Conservation (phyloP, 2,113 vertebrate genomes). For the Barnardius zonarius region DNA sequence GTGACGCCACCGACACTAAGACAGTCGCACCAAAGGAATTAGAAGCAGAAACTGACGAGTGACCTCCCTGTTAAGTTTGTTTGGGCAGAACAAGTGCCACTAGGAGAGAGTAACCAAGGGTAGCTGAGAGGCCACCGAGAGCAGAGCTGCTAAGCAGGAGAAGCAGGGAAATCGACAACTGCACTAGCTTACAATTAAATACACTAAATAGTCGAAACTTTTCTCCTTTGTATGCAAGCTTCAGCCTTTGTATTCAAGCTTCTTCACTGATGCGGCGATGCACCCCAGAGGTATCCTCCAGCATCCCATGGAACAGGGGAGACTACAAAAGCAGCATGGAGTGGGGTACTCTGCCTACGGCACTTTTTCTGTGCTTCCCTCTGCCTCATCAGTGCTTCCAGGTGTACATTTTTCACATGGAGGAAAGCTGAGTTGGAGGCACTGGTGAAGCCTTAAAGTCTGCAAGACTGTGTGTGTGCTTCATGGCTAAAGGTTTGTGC, state of each 20-base stretch:
- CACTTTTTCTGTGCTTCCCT: background rate
- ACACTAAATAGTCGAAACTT: background rate
- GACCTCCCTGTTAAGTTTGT: background rate
- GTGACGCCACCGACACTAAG: accelerated
- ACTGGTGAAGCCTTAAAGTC: background rate
- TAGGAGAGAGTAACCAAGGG: background rate
- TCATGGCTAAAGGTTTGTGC: background rate
- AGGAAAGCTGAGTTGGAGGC: background rate
- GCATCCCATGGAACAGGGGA: accelerated
- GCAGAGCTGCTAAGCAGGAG: background rate
- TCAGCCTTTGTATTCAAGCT: background rate
- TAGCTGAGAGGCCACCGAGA: background rate
- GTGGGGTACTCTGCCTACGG: background rate
- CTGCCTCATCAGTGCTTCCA: background rate
- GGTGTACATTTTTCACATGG: background rate
- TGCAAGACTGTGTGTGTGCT: background rate
- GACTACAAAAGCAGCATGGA: accelerated
- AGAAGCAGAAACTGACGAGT: background rate
- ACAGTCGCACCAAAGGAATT: accelerated
- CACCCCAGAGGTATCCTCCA: background rate
- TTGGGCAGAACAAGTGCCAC: background rate
- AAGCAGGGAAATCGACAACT: background rate
- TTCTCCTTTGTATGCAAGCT: background rate
- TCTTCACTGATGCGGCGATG: background rate
- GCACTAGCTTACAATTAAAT: background rate